Conservation (phyloP, 2,888 invertebrate species). For the Diarsia dahlii region DNA sequence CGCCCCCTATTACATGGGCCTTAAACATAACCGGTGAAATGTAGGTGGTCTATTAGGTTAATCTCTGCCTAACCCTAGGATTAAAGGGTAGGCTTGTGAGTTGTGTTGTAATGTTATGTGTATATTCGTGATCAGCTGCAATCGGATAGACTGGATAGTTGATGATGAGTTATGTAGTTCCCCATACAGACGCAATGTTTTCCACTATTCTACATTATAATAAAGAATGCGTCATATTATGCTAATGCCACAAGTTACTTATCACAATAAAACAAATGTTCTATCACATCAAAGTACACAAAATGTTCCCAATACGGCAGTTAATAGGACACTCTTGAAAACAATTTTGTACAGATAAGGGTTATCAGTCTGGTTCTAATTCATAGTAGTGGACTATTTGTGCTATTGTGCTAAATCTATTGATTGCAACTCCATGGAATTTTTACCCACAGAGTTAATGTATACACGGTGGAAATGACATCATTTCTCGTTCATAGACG, state of each 20-base stretch:
- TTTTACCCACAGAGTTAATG: background rate
- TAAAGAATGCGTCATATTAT: constrained; percentile 7
- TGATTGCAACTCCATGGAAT: constrained; percentile 7
- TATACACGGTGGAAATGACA: background rate
- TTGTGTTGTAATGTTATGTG: too few species aligned
- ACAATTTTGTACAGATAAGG: constrained; percentile 35
- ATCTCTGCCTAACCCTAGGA: too few species aligned
- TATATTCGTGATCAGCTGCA: background rate
- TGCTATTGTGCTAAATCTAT: background rate
- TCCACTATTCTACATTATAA: background rate
- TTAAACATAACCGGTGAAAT: too few species aligned
- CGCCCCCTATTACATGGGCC: too few species aligned
- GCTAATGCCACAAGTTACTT: background rate
- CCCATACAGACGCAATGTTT: background rate
- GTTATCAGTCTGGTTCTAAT: constrained; percentile 18
- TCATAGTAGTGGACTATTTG: background rate
- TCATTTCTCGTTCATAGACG: too few species aligned
- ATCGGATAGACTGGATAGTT: background rate
- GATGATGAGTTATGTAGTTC: background rate
- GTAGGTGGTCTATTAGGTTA: too few species aligned
- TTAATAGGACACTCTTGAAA: constrained; percentile 22
- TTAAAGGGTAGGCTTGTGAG: too few species aligned
- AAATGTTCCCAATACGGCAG: background rate
- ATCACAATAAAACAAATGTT: background rate
- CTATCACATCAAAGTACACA: background rate